A percentile compares a stretch with the other conserved stretches of the same genome.
These are phyloP conservation scores for Oligia strigilis DNA, from an alignment of 2,888 invertebrate genomes.

Conservation along the genomic window DNA sequence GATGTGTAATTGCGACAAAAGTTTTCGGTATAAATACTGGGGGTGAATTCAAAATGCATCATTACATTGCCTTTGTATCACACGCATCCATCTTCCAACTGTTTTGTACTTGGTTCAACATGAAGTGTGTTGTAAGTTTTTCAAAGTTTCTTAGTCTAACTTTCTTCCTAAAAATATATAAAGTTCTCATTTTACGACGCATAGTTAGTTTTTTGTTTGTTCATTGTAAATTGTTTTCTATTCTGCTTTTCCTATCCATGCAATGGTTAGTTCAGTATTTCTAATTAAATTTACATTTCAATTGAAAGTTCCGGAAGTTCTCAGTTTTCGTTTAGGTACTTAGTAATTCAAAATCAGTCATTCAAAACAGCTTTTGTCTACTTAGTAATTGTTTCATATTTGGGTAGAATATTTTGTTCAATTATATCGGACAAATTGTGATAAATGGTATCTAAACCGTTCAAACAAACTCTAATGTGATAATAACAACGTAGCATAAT, in stretches of 20 bases:
- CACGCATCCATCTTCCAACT: slow-evolving; percentile 74
- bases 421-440: neutral
- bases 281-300: neutral
- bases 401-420: neutral
- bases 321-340: neutral
- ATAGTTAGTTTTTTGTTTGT: neutral
- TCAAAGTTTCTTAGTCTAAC: slow-evolving; percentile 6
- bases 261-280: neutral
- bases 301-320: neutral
- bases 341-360: neutral
- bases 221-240: neutral
- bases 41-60: slow-evolving; percentile 86
- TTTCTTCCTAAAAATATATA: neutral
- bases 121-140: slow-evolving; percentile 87
- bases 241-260: neutral
- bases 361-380: neutral
- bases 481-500: neutral
- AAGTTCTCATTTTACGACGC: neutral
- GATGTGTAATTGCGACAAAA: slow-evolving; percentile 85
- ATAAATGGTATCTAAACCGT: neutral
- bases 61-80: slow-evolving; percentile 81
- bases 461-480: neutral
- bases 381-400: neutral
- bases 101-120: slow-evolving; percentile 72
- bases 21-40: slow-evolving; percentile 87